Percentiles rank a stretch among this genome's conserved stretches.
Evolutionary conservation across 2,113 vertebrate genomes (phyloP).

Genomic region (Ranitomeya variabilis): DNA sequence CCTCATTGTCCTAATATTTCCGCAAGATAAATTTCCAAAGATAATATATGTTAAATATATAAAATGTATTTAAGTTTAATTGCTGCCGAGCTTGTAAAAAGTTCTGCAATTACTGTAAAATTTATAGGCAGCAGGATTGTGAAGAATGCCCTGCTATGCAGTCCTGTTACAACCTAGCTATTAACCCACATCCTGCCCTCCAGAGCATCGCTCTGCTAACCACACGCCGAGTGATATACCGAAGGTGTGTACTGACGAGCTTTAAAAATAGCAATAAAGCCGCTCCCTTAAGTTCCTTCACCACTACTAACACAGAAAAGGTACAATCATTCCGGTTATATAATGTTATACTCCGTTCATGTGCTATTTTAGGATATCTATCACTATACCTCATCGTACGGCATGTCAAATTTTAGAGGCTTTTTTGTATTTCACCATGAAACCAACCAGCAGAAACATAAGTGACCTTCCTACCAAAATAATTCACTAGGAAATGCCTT

Average conservation of each 20-base stretch:
- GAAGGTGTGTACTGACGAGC: constrained; percentile 6
- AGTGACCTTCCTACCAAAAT: no score
- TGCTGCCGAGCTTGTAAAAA: not conserved
- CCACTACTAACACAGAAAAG: no score
- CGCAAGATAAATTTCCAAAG: no score
- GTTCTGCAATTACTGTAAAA: not conserved
- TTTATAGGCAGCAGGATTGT: not conserved
- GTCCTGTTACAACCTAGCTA: not conserved
- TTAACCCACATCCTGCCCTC: constrained; percentile 43
- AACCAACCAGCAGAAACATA: no score
- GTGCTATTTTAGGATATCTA: not conserved
- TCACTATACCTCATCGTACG: not conserved
- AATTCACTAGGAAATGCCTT: no score
- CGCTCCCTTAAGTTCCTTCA: constrained; percentile 12
- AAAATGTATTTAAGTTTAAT: not conserved
- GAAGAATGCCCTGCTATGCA: not conserved
- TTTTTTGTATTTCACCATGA: no score
- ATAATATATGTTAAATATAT: not conserved
- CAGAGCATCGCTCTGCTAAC: constrained; percentile 14
- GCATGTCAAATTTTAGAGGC: no score
- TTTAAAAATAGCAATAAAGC: constrained; percentile 31
- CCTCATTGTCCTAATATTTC: no score
- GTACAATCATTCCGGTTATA: not conserved
- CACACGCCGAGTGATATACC: constrained; percentile 16
- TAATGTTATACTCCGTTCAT: not conserved